phyloP scores from a whole-genome alignment of 2,797 vertebrate genomes.

The Okamejei kenojei region DNA sequence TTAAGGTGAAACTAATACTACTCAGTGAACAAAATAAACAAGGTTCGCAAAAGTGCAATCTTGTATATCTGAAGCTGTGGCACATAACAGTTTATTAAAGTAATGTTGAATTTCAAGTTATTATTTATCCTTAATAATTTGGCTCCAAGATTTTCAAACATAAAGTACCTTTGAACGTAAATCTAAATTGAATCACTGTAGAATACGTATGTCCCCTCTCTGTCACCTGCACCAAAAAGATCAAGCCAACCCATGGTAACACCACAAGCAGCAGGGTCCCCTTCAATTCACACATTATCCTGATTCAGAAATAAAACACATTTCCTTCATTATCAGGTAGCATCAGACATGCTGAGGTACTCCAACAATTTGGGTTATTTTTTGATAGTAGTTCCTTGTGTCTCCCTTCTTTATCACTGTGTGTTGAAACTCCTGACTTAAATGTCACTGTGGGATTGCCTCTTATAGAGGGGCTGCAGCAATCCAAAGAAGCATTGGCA shows the following conservation, averaged over 20 bases:
- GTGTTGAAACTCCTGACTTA: too few species aligned
- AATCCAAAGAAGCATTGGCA: too few species aligned
- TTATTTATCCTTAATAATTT: background rate
- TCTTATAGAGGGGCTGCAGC: too few species aligned
- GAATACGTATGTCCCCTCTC: background rate
- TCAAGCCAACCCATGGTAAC: background rate
- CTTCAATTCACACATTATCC: too few species aligned
- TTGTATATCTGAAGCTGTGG: background rate
- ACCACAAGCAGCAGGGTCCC: too few species aligned
- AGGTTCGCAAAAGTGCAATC: background rate
- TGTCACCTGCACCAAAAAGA: background rate
- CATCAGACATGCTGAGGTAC: too few species aligned
- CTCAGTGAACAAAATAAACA: background rate
- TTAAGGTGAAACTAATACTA: background rate
- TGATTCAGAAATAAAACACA: too few species aligned
- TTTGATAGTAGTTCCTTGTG: too few species aligned
- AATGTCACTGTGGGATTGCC: too few species aligned
- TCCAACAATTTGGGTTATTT: too few species aligned
- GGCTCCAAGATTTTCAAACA: background rate
- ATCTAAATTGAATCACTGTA: background rate
- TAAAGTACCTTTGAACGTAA: background rate
- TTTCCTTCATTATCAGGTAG: too few species aligned
- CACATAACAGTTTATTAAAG: background rate
- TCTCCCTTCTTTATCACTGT: too few species aligned
- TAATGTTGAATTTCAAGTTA: background rate